Conservation (phyloP, 2,888 invertebrate genomes). For the Leucophora obtusa region DNA sequence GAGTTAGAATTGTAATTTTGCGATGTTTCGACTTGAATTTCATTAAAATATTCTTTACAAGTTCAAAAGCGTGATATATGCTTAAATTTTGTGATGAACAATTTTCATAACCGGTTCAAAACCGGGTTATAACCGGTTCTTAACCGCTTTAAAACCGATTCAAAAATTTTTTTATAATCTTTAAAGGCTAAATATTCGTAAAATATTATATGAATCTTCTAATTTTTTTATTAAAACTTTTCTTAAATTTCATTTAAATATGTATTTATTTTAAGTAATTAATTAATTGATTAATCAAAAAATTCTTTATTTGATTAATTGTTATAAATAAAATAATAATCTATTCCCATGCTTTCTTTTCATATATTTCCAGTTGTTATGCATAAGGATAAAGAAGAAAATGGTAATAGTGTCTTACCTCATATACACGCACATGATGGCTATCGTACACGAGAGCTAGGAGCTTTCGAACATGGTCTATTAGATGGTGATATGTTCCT, state of each 20-base stretch:
- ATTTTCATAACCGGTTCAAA: too few relatives aligned
- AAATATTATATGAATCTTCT: too few relatives aligned
- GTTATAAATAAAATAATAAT: background rate
- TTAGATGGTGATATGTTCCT: constrained; percentile 97
- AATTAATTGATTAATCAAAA: background rate
- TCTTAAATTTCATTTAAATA: background rate
- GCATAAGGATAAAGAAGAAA: constrained; percentile 96
- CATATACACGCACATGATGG: constrained; percentile 83
- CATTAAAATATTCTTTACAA: too few relatives aligned
- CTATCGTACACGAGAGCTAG: constrained; percentile 85
- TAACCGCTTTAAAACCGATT: too few relatives aligned
- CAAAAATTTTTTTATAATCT: too few relatives aligned
- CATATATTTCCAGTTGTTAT: constrained; percentile 88
- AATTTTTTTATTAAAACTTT: background rate
- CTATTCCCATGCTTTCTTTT: constrained; percentile 61
- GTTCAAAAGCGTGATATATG: too few relatives aligned
- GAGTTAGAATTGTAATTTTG: too few relatives aligned
- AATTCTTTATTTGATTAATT: constrained; percentile 6
- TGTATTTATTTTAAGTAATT: background rate
- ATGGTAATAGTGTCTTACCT: constrained; percentile 81
- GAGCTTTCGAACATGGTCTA: constrained; percentile 92
- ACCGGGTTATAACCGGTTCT: too few relatives aligned
- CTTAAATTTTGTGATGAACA: too few relatives aligned
- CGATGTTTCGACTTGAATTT: too few relatives aligned
- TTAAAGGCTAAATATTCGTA: too few relatives aligned